Evolutionary conservation across 2,797 vertebrate species (phyloP).

Genomic region (Lindbergichthys nudifrons): DNA sequence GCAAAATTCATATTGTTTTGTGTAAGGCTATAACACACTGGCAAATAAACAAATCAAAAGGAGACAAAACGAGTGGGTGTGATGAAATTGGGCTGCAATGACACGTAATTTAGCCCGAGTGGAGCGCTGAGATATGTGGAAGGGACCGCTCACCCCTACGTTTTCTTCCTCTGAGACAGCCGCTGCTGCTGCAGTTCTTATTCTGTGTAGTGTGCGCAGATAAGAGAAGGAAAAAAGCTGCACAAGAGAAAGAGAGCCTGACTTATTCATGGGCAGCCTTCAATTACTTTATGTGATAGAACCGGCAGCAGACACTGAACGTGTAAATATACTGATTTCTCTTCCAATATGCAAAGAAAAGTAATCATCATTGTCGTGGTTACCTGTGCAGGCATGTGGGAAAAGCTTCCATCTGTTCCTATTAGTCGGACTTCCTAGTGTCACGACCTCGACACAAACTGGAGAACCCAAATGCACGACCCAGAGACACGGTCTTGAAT

Average conservation of each 20-base stretch:
- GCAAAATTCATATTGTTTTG: slow-evolving; percentile 54
- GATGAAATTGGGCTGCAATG: slow-evolving; percentile 77
- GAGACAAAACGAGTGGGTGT: slow-evolving; percentile 61
- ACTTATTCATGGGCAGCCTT: slow-evolving; percentile 44
- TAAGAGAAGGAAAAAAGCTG: slow-evolving; percentile 6
- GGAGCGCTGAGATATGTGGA: slow-evolving; percentile 38
- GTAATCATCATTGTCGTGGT: slow-evolving; percentile 1
- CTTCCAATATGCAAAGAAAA: slow-evolving; percentile 6
- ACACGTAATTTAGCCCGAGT: slow-evolving; percentile 59
- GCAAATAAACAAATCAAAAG: slow-evolving; percentile 71
- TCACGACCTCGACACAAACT: too few species aligned
- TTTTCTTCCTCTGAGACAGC: slow-evolving; percentile 60
- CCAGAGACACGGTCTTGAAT: too few species aligned
- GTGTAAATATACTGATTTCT: background rate
- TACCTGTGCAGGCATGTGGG: slow-evolving; percentile 7
- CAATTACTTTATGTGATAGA: slow-evolving; percentile 39
- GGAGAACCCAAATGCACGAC: too few species aligned
- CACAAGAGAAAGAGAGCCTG: slow-evolving; percentile 27
- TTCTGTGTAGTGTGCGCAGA: slow-evolving; percentile 18
- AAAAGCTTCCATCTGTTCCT: slow-evolving; percentile 3
- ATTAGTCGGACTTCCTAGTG: background rate
- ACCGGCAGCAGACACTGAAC: slow-evolving; percentile 10
- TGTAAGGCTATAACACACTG: slow-evolving; percentile 28
- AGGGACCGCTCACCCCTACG: slow-evolving; percentile 39
- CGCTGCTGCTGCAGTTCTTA: slow-evolving; percentile 35